Evolutionary conservation across 1,140 invertebrate species (phyloP), one percentile per base, ranked within the genome.

Genomic region (Papilio xuthus): DNA sequence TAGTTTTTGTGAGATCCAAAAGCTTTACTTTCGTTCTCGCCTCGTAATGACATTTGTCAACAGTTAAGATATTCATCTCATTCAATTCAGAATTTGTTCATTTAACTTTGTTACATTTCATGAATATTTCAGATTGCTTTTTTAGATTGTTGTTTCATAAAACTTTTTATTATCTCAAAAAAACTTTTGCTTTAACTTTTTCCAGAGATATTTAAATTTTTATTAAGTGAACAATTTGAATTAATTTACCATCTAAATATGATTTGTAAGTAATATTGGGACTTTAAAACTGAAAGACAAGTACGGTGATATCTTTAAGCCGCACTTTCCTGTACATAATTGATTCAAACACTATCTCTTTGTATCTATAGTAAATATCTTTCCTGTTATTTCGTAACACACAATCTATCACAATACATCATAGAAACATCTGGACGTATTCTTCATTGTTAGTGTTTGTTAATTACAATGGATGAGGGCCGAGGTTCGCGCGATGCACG

Each of bases 371-470:
- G 56, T 53, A n/a, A 20, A 28, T 60, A 26, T 60, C 23, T 60
- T 13, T 13, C 15, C 50, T 4, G 10, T 60, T n/a, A 20, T 60
- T 23, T 60, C 56, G 2, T 60, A 77, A 53, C 71, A 26, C 50
- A 56, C 79, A 47, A 86, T 85, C 80, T 79, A 80, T 86, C 84
- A 85, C 80, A 83, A 86, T 86, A 81, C 81, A 85, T 85, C 84
- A 85, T 41, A 32, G 32, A 41, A 80, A 70, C 77, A 80, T 79
- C 81, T 78, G 32, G 9, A 72, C 37, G 41, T 44, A 44, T 72
- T 13, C 37, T 42, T 72, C 37, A 44, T 72, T 72, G 70, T 72
- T 72, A 41, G 70, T 13, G 41, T 72, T 37, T 72, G n/a, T 23
- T 72, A 72, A 72, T 72, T 72, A 72, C 70, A 41, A 23, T 42